These are phyloP conservation scores for Stomorhina lunata DNA, from an alignment of 2,888 invertebrate genomes.

Conservation along the genomic window DNA sequence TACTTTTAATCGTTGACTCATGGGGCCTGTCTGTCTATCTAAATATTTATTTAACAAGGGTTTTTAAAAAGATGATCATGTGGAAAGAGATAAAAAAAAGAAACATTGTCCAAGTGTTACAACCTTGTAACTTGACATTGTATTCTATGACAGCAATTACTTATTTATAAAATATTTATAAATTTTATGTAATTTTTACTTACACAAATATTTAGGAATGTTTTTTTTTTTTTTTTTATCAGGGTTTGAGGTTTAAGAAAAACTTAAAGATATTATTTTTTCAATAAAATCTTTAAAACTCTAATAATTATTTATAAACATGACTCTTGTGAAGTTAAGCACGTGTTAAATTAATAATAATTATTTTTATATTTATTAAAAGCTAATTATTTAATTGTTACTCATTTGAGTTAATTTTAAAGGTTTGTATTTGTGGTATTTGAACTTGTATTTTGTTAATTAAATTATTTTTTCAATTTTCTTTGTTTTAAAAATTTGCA, in stretches of 20 bases:
- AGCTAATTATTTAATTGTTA: background rate
- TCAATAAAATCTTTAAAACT: background rate
- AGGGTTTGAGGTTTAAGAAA: too few species aligned
- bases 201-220: background rate
- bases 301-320: constrained; percentile 1
- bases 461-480: background rate
- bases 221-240: background rate
- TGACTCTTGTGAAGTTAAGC: constrained; percentile 33
- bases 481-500: background rate
- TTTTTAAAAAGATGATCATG: constrained; percentile 11
- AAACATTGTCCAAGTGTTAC: constrained; percentile 46
- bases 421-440: background rate
- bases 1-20: constrained; percentile 14
- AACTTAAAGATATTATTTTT: background rate
- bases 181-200: background rate
- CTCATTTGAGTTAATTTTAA: background rate
- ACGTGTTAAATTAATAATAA: constrained; percentile 48
- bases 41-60: background rate
- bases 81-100: constrained; percentile 1
- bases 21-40: background rate
- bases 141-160: constrained; percentile 38
- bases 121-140: constrained; percentile 60
- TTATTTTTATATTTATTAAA: background rate
- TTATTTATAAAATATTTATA: background rate
- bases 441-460: background rate